Evolutionary conservation across 2,797 vertebrate species (phyloP), one percentile per base, ranked within the genome.

Genomic region (Rhynchonycteris naso): DNA sequence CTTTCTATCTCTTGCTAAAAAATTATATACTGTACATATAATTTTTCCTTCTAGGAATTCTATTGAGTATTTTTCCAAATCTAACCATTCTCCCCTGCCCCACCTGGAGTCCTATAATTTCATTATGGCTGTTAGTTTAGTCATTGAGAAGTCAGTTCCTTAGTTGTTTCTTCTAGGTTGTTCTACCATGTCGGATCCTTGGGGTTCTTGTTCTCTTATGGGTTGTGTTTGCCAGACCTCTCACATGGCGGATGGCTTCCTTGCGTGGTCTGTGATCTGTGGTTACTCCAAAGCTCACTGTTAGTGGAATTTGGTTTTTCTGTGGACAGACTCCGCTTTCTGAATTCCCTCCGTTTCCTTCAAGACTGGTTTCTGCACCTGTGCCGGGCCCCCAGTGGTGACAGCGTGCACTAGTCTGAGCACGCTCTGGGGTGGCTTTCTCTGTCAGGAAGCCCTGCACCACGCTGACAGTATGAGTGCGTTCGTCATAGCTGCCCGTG

Each of bases 1-100:
- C 43, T 43, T 43, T 43, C 43, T 43, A 5, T 43, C 5, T 43
- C 43, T 43, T 43, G 43, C 43, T 43, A 43, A 43, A 43, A 43
- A 43, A 43, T 43, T 43, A 43, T 43, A 43, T 43, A 43, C 43
- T 43, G 8, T 43, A 43, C 43, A 5, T 43, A 43, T 85, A 13
- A 85, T 83, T 38, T 59, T 80, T 66, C 33, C 22, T 61, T 63
- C 69, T 63, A 28, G 69, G 66, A 78, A 76, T 76, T 88, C n/a
- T 76, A n/a, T 65, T 30, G 14, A 65, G 63, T 65, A n/a, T 66
- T 33, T 47, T 95, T 88, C 88, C 65, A 52, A 50, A 63, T 74
- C 63, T 75, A n/a, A 24, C 38, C 43, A 1, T 47, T 72, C 26
- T 47, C 35, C 15, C 16, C 43, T 5, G 26, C 5, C 35, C 65